Conservation (phyloP, 2,888 invertebrate species). For the Muscina levida region DNA sequence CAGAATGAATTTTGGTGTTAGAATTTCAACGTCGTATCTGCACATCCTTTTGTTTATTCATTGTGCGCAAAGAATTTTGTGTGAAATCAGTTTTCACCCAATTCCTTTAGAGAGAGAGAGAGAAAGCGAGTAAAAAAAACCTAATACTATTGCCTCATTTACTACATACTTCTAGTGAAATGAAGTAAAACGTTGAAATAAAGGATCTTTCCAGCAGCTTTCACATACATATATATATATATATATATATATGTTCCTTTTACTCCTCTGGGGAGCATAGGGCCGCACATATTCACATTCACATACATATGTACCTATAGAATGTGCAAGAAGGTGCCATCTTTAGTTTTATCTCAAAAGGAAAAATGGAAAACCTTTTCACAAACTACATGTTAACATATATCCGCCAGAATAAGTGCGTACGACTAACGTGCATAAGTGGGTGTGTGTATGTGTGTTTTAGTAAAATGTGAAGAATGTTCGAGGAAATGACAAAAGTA, state of each 20-base stretch:
- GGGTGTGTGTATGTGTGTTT: constrained; percentile 22
- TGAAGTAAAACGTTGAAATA: neutral
- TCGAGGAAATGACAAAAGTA: constrained; percentile 73
- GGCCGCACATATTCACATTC: neutral
- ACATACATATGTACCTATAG: constrained; percentile 5
- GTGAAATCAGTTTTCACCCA: constrained; percentile 49
- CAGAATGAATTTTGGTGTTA: constrained; percentile 8
- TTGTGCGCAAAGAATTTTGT: constrained; percentile 28
- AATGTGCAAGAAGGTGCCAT: neutral
- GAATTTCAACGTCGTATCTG: neutral
- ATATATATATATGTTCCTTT: no score
- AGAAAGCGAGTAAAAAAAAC: no score
- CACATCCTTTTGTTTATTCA: no score
- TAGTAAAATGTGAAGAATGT: constrained; percentile 68
- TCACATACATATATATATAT: neutral
- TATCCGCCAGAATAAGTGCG: constrained; percentile 20
- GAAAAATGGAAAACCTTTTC: constrained; percentile 8
- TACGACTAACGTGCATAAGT: neutral
- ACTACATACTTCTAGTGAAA: neutral
- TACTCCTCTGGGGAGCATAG: no score
- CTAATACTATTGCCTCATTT: constrained; percentile 34
- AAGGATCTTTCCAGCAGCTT: neutral
- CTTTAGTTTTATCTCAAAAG: neutral
- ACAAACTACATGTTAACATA: constrained; percentile 15
- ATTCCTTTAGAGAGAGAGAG: no score